phyloP scores from a whole-genome alignment of 1,140 invertebrate species.

The Prorops nasuta region DNA sequence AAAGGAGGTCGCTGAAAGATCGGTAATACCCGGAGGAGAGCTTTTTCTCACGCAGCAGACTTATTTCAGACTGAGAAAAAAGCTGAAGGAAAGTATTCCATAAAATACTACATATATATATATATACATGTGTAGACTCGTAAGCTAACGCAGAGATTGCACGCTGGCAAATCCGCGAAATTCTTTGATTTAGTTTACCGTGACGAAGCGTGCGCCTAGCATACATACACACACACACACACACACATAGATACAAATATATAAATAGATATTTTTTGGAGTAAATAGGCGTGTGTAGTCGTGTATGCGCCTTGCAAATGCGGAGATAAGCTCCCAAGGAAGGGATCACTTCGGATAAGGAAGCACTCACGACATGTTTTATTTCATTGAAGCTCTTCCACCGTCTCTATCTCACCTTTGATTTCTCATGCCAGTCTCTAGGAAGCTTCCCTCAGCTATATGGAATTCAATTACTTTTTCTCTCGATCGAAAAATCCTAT shows the following conservation, averaged over 20 bases:
- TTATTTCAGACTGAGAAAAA: no score
- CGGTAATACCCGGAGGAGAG: conserved; percentile 29
- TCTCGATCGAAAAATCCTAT: neutral
- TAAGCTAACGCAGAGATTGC: no score
- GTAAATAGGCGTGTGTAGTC: conserved; percentile 4
- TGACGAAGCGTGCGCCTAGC: conserved; percentile 1
- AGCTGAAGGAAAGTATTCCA: conserved; percentile 33
- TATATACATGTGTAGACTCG: no score
- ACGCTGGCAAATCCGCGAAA: conserved; percentile 33
- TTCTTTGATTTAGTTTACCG: conserved; percentile 36
- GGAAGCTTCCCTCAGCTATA: neutral
- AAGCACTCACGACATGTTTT: conserved; percentile 33
- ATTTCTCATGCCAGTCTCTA: conserved; percentile 5
- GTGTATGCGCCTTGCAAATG: conserved; percentile 20
- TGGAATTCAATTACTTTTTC: neutral
- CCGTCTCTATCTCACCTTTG: conserved; percentile 3
- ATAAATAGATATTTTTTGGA: neutral
- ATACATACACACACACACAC: neutral
- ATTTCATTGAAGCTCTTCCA: conserved; percentile 38
- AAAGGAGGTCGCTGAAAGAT: conserved; percentile 35
- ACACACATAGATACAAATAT: conserved; percentile 5
- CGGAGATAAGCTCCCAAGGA: conserved; percentile 28
- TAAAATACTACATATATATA: conserved; percentile 23
- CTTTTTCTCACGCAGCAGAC: conserved; percentile 22
- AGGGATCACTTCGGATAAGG: conserved; percentile 31